These are phyloP conservation scores for Gymnothorax reevesii DNA, from an alignment of 2,797 vertebrate species.

Conservation along the genomic window DNA sequence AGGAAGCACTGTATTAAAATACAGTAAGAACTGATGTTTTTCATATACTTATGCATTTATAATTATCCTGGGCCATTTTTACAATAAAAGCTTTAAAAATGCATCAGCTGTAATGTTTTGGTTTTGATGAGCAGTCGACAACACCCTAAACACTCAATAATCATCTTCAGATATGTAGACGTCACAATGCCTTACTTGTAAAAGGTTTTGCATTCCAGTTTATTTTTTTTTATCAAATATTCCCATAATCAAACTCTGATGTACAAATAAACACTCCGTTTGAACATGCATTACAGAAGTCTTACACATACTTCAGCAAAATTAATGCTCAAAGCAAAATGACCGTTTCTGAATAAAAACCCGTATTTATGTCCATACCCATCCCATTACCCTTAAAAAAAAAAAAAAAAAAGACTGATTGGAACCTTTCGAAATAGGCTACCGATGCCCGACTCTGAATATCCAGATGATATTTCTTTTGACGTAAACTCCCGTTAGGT, in stretches of 20 bases:
- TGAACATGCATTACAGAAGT: slow-evolving; percentile 78
- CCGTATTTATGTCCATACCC: slow-evolving; percentile 57
- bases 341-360: slow-evolving; percentile 71
- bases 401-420: slow-evolving; percentile 56
- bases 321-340: slow-evolving; percentile 64
- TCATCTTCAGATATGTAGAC: background rate
- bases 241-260: slow-evolving; percentile 82
- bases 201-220: slow-evolving; percentile 83
- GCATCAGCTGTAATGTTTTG: background rate
- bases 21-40: background rate
- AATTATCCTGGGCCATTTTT: background rate
- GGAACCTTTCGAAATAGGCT: slow-evolving; percentile 42
- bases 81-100: slow-evolving; percentile 7
- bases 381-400: slow-evolving; percentile 56
- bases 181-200: slow-evolving; percentile 53
- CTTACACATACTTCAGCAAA: slow-evolving; percentile 57
- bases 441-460: slow-evolving; percentile 45
- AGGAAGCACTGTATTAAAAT: background rate
- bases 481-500: background rate
- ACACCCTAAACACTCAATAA: background rate
- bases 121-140: background rate
- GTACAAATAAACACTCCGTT: slow-evolving; percentile 82
- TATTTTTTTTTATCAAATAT: slow-evolving; percentile 83
- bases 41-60: background rate
- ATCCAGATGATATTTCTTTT: background rate